Conservation (phyloP, 2,113 vertebrate genomes). For the Eurystomus gularis region DNA sequence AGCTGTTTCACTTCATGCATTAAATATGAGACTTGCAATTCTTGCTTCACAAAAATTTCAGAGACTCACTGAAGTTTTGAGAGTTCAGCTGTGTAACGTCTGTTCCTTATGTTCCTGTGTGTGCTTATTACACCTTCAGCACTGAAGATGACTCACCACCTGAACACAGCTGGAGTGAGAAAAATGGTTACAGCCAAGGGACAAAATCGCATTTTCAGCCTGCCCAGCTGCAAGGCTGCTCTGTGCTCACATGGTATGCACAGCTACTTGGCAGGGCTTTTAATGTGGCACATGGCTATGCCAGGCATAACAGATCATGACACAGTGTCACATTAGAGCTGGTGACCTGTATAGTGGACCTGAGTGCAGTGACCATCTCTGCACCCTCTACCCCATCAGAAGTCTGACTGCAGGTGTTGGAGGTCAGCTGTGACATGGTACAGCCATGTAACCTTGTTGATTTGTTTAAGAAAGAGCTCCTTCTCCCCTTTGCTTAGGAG, state of each 20-base stretch:
- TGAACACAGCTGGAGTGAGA: neutral
- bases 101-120: slow-evolving; percentile 11
- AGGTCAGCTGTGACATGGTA: neutral
- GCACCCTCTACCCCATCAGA: neutral
- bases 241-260: neutral
- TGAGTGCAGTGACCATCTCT: neutral
- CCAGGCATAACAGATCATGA: neutral
- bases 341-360: neutral
- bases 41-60: neutral
- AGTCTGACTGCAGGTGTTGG: neutral
- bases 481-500: neutral
- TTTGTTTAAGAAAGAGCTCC: neutral
- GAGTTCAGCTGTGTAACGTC: slow-evolving; percentile 10
- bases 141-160: neutral
- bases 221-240: neutral
- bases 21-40: slow-evolving; percentile 9
- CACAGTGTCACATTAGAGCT: neutral
- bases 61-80: neutral
- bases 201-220: neutral
- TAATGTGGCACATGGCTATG: neutral
- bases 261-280: neutral
- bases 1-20: slow-evolving; percentile 1
- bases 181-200: neutral
- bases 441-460: neutral
- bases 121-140: slow-evolving; percentile 6